Evolutionary conservation across 2,113 vertebrate species (phyloP).

Genomic region (Phalacrocorax brasilianus): DNA sequence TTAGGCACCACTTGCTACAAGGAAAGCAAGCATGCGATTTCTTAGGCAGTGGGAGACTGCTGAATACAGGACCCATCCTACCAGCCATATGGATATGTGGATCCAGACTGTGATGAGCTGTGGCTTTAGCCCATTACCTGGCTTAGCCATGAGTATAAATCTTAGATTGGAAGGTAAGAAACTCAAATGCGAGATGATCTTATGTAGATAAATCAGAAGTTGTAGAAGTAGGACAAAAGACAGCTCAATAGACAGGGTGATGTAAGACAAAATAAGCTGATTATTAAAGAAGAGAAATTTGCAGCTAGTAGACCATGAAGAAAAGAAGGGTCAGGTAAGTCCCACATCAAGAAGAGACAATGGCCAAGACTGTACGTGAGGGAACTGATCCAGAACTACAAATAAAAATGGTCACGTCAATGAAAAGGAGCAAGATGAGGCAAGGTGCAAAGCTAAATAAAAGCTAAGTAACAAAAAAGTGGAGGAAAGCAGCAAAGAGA

Average conservation of each 20-base stretch:
- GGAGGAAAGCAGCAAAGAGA: neutral
- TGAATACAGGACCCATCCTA: neutral
- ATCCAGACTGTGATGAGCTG: neutral
- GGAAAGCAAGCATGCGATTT: neutral
- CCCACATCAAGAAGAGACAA: neutral
- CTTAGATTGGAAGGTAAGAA: neutral
- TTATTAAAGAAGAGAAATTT: neutral
- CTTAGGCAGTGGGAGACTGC: neutral
- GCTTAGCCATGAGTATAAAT: neutral
- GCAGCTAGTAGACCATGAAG: neutral
- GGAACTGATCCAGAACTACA: conserved; percentile 22
- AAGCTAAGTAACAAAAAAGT: conserved; percentile 7
- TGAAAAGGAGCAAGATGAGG: neutral
- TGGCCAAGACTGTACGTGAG: neutral
- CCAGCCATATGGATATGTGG: neutral
- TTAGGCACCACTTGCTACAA: neutral
- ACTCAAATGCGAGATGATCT: neutral
- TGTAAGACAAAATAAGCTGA: neutral
- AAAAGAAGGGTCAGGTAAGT: neutral
- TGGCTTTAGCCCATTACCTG: neutral
- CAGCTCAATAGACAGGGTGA: neutral
- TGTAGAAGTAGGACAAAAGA: neutral
- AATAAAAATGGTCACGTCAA: neutral
- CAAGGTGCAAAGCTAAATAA: conserved; percentile 16
- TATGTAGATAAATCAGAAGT: neutral